Percentiles rank a stretch among this genome's conserved stretches.
These are phyloP conservation scores for Diaphora mendica DNA, from an alignment of 2,888 invertebrate species.

Conservation along the genomic window DNA sequence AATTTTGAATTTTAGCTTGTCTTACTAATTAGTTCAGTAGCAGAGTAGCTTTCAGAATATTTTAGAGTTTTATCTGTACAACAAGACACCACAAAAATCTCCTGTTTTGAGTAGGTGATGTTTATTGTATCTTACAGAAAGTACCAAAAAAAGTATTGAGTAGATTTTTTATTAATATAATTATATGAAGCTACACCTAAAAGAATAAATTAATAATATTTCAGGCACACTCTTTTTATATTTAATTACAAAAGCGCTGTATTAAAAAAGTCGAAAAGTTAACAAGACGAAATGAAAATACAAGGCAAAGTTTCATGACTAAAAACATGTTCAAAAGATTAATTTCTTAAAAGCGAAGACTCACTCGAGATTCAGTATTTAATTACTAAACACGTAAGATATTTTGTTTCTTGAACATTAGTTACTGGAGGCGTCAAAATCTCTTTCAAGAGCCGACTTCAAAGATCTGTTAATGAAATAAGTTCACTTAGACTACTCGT, in stretches of 20 bases:
- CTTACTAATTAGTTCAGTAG: no score
- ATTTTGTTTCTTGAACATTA: constrained; percentile 38
- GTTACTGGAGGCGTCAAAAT: constrained; percentile 37
- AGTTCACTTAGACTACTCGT: no score
- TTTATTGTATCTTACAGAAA: no score
- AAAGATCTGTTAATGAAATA: constrained; percentile 52
- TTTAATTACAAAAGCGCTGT: constrained; percentile 39
- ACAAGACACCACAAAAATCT: no score
- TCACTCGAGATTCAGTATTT: constrained; percentile 41
- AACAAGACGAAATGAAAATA: constrained; percentile 35
- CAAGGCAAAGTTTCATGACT: constrained; percentile 26
- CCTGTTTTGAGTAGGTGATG: no score
- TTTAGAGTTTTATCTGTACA: no score
- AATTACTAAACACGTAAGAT: constrained; percentile 49
- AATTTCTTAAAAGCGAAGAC: constrained; percentile 42
- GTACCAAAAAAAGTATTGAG: no score
- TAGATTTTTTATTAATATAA: no score
- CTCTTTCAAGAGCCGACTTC: constrained; percentile 30
- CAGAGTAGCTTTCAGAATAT: no score
- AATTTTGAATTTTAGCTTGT: no score
- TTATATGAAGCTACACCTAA: background rate
- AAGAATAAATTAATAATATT: constrained; percentile 39
- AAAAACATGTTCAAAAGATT: constrained; percentile 42
- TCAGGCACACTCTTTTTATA: constrained; percentile 28
- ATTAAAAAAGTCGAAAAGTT: constrained; percentile 37